phyloP scores from a whole-genome alignment of 2,888 invertebrate species.

The Lymantria dispar region DNA sequence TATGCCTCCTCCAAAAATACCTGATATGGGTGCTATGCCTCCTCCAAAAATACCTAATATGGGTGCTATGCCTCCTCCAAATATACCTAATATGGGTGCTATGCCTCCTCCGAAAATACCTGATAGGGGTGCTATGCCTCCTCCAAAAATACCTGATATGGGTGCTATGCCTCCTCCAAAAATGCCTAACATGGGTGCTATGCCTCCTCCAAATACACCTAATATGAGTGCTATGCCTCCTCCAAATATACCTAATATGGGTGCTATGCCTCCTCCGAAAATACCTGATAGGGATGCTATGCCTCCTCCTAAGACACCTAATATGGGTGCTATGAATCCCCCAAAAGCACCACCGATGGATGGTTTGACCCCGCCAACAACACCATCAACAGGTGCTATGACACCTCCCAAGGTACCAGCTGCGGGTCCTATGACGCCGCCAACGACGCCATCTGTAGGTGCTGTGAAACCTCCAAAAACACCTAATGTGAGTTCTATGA shows the following conservation, averaged over 20 bases:
- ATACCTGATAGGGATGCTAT: not conserved
- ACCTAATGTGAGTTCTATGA: too few species aligned
- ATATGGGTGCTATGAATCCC: not conserved
- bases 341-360: not conserved
- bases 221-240: not conserved
- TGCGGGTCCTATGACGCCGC: too few species aligned
- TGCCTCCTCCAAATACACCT: not conserved
- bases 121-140: not conserved
- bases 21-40: not conserved
- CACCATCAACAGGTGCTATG: not conserved
- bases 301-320: not conserved
- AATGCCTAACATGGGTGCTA: not conserved
- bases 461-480: too few species aligned
- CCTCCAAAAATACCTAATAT: not conserved
- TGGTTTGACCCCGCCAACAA: not conserved
- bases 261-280: not conserved
- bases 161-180: not conserved
- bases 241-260: not conserved
- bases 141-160: not conserved
- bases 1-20: not conserved
- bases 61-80: not conserved
- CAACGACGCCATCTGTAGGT: too few species aligned
- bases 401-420: not conserved
- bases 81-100: not conserved
- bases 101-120: not conserved